A percentile compares a stretch with the other conserved stretches of the same genome.
Evolutionary conservation across 2,888 invertebrate genomes (phyloP).

Genomic region (Callosobruchus maculatus): DNA sequence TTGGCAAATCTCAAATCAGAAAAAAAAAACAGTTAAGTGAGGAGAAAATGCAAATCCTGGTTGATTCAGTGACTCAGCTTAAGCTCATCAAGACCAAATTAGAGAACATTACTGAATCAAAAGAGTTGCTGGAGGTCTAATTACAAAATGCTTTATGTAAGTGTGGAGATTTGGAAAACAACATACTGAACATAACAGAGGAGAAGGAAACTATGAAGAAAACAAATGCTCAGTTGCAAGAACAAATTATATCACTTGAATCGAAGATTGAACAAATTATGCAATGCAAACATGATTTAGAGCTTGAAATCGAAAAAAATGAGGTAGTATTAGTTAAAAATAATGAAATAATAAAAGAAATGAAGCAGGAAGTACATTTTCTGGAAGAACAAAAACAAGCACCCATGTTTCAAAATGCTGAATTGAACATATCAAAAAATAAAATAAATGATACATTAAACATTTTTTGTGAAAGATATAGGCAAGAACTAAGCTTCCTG

Average conservation of each 20-base stretch:
- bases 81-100: neutral
- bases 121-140: neutral
- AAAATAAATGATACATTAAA: neutral
- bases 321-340: neutral
- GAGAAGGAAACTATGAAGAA: neutral
- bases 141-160: neutral
- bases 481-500: neutral
- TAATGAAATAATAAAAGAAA: neutral
- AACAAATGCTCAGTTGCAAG: neutral
- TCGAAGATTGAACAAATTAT: neutral
- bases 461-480: neutral
- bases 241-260: neutral
- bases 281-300: neutral
- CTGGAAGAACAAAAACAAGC: neutral
- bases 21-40: neutral
- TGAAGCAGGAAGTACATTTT: neutral
- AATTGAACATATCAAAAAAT: neutral
- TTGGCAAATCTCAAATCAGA: neutral
- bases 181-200: neutral
- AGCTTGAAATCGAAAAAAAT: neutral
- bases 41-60: neutral
- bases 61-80: neutral
- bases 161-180: neutral
- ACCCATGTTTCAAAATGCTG: neutral
- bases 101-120: neutral